Conservation (phyloP, 2,797 vertebrate species). For the Propithecus deckenii region DNA sequence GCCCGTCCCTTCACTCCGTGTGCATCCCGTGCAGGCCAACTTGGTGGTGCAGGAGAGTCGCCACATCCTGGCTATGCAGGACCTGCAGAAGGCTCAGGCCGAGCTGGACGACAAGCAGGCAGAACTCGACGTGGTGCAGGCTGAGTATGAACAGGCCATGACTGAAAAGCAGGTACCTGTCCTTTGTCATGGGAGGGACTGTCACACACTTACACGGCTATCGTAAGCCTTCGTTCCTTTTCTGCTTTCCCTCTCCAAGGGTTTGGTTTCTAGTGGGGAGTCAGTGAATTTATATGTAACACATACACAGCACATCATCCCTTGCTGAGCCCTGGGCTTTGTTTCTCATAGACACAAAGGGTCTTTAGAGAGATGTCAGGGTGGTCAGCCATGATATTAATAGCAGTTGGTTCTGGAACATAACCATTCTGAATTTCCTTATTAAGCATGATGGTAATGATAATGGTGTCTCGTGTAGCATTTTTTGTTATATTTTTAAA, state of each 20-base stretch:
- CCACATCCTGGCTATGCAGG: conserved; percentile 89
- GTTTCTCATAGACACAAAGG: not conserved
- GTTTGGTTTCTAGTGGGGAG: not conserved
- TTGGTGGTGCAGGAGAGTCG: conserved; percentile 93
- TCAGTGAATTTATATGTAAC: not conserved
- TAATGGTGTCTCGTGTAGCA: accelerated
- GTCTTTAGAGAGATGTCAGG: not conserved
- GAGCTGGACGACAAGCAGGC: conserved; percentile 94
- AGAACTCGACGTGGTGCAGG: conserved; percentile 93
- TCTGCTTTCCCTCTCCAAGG: not conserved
- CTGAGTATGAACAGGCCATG: conserved; percentile 93
- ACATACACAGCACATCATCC: accelerated
- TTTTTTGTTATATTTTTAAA: not conserved
- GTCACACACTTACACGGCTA: accelerated
- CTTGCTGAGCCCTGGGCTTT: not conserved
- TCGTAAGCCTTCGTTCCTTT: not conserved
- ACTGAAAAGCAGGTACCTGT: conserved; percentile 93
- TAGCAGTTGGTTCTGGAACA: not conserved
- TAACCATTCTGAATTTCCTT: not conserved
- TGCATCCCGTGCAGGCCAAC: conserved; percentile 88
- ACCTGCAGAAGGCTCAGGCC: conserved; percentile 93
- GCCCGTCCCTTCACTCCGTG: not conserved
- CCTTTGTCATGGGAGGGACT: not conserved
- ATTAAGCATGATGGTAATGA: too few species aligned
- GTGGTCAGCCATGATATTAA: not conserved